Evolutionary conservation across 2,797 vertebrate genomes (phyloP).

Genomic region (Microcaecilia unicolor): DNA sequence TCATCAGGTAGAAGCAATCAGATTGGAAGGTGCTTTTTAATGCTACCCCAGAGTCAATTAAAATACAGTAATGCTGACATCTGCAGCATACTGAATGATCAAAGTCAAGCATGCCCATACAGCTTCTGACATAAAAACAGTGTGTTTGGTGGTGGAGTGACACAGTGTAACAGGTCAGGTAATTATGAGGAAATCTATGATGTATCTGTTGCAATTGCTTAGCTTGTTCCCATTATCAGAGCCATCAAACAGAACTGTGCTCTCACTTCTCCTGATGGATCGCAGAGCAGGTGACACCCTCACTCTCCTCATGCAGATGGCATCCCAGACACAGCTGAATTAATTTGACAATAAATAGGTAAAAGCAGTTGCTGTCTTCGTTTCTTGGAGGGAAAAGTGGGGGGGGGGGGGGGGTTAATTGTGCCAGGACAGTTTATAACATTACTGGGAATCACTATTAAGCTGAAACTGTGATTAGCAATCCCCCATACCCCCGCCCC

Average conservation of each 20-base stretch:
- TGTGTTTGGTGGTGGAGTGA: slow-evolving; percentile 57
- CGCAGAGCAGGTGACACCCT: slow-evolving; percentile 48
- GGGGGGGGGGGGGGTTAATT: slow-evolving; percentile 55
- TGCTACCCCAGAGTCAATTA: slow-evolving; percentile 67
- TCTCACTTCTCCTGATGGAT: slow-evolving; percentile 46
- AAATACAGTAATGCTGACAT: slow-evolving; percentile 66
- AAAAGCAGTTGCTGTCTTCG: slow-evolving; percentile 52
- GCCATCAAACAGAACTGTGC: slow-evolving; percentile 48
- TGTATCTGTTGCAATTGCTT: slow-evolving; percentile 58
- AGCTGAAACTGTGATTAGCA: slow-evolving; percentile 59
- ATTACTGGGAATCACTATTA: slow-evolving; percentile 68
- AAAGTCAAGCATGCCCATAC: slow-evolving; percentile 56
- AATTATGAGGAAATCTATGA: slow-evolving; percentile 67
- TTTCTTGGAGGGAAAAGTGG: slow-evolving; percentile 25
- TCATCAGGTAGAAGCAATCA: slow-evolving; percentile 39
- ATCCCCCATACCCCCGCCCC: slow-evolving; percentile 25
- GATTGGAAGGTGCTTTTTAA: slow-evolving; percentile 52
- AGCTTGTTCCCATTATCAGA: slow-evolving; percentile 59
- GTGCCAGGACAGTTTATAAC: slow-evolving; percentile 54
- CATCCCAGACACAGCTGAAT: slow-evolving; percentile 58
- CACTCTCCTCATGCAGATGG: slow-evolving; percentile 48
- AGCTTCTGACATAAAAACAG: slow-evolving; percentile 53
- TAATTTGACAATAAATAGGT: slow-evolving; percentile 83
- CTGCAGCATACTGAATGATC: slow-evolving; percentile 50
- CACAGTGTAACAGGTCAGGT: slow-evolving; percentile 68